Evolutionary conservation across 2,113 vertebrate genomes (phyloP), one percentile per base, ranked within the genome.

Genomic region (Ellobius talpinus): DNA sequence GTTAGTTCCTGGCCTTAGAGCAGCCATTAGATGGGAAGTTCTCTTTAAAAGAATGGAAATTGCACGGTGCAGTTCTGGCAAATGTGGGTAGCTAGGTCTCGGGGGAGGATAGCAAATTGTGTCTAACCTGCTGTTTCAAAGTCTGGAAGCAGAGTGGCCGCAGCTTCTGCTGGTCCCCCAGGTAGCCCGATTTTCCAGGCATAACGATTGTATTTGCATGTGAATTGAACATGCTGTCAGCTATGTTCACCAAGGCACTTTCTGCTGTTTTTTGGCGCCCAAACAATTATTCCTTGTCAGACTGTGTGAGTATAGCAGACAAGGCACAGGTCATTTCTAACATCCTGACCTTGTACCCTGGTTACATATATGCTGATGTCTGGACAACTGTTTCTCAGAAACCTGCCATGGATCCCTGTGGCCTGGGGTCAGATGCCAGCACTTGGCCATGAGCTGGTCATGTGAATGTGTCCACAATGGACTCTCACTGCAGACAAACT

Each of bases 11-110:
- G 98, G 92, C 47, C 84, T 95, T 93, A 86, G 77, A 90, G 88
- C 63, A 86, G 45, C 73, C 94, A 26, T 39, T 90, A 65, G 97
- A 97, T 45, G 52, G 96, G 94, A 98, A 94, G 98, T 97, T 98
- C 97, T 96, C 98, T 97, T 97, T 98, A 98, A 98, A 98, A 98
- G 96, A 86, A 97, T 97, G 94, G 95, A 97, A 95, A 97, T 92
- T 98, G 96, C 89, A 94, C 97, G 96, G 96, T 79, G 96, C 97
- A 97, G 96, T 96, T 94, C 97, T 97, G 96, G 94, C 2, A 4
- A 96, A 52, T 24, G 61, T 66, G 76, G 1, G 0, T 78, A 95
- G 78, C 84, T 21, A 93, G 66, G 97, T 91, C 97, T 93, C 92
- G 63, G 93, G 12, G 77, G 91, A 98, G 97, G 98, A 93, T 52